These are phyloP conservation scores for Leucoma salicis DNA, from an alignment of 2,888 invertebrate species.

Conservation along the genomic window DNA sequence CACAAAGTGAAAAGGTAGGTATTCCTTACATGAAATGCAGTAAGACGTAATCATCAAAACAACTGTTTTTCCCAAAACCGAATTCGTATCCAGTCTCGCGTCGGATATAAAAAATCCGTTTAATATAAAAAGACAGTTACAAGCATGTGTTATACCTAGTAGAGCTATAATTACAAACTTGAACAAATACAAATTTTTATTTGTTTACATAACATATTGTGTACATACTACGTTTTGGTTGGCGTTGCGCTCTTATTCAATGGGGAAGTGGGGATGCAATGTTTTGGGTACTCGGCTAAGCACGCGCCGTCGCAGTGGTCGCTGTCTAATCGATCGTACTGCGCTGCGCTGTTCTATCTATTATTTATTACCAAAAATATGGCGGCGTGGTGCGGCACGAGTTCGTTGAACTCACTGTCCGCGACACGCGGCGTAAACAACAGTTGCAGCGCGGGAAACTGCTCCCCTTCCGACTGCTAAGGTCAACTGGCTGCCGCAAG, in stretches of 20 bases:
- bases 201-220: no score
- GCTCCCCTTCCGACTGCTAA: conserved; percentile 34
- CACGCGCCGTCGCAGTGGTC: conserved; percentile 68
- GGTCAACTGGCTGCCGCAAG: conserved; percentile 19
- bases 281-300: conserved; percentile 55
- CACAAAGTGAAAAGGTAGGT: no score
- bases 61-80: no score
- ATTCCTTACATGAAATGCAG: no score
- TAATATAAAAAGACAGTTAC: no score
- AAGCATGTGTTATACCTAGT: no score
- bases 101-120: no score
- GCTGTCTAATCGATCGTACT: conserved; percentile 65
- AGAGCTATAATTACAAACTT: no score
- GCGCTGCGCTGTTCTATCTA: conserved; percentile 71
- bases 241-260: conserved; percentile 20
- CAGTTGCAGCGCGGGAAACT: conserved; percentile 67
- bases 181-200: no score
- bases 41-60: no score
- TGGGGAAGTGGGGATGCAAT: conserved; percentile 51
- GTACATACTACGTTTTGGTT: no score
- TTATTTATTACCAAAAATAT: conserved; percentile 79
- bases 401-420: conserved; percentile 60
- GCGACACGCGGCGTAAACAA: conserved; percentile 66
- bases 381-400: conserved; percentile 69
- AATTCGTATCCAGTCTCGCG: no score